phyloP scores from a whole-genome alignment of 2,888 invertebrate genomes.

The Trichopoda pennipes region DNA sequence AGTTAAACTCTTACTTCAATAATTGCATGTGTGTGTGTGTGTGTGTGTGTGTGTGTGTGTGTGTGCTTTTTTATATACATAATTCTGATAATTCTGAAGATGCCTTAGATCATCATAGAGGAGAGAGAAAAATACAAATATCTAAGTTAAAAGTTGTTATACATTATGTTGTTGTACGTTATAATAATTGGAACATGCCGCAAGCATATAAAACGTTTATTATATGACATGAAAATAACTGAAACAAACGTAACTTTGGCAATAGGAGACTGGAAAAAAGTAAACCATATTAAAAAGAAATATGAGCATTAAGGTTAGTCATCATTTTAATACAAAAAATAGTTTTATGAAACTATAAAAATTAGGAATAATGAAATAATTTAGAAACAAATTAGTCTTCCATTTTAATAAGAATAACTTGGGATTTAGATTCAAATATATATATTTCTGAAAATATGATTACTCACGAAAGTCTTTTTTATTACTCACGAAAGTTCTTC shows the following conservation, averaged over 20 bases:
- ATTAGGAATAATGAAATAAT: neutral
- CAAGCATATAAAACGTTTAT: conserved; percentile 78
- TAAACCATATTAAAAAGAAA: neutral
- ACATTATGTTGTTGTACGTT: conserved; percentile 64
- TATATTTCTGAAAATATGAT: too few relatives aligned
- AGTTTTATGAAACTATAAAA: neutral
- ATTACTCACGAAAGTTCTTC: too few relatives aligned
- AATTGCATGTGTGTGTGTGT: neutral
- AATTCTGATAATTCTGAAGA: conserved; percentile 35
- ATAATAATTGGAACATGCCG: conserved; percentile 79
- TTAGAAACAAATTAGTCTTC: too few relatives aligned
- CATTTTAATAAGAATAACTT: too few relatives aligned
- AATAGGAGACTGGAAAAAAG: conserved; percentile 9
- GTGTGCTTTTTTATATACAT: neutral
- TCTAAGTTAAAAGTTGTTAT: conserved; percentile 69
- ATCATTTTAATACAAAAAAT: conserved; percentile 21
- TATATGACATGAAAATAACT: conserved; percentile 63
- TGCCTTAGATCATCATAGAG: neutral
- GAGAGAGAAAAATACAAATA: conserved; percentile 29
- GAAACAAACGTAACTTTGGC: conserved; percentile 4
- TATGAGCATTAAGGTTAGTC: conserved; percentile 10
- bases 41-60: conserved; percentile 6
- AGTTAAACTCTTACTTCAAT: conserved; percentile 68
- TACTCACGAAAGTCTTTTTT: too few relatives aligned
- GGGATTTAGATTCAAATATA: too few relatives aligned